These are phyloP conservation scores for Cryptoleucopteryx plumbea DNA, from an alignment of 2,113 vertebrate genomes.

Conservation along the genomic window DNA sequence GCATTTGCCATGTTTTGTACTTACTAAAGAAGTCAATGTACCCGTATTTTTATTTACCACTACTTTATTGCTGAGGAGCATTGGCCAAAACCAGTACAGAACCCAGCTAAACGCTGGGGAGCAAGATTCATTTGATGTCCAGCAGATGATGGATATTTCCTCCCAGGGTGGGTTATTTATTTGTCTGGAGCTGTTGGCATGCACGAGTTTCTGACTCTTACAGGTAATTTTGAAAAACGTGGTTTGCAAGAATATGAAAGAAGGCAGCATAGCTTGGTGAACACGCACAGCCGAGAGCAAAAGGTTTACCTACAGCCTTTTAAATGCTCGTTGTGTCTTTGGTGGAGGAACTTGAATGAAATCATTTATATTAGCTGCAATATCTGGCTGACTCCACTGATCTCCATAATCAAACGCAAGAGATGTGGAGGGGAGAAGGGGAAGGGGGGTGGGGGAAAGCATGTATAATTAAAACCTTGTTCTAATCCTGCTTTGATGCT, in stretches of 20 bases:
- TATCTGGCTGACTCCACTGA: slow-evolving; percentile 49
- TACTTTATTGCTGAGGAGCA: neutral
- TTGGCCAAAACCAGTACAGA: neutral
- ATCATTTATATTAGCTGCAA: slow-evolving; percentile 39
- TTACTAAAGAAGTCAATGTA: neutral
- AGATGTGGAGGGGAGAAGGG: neutral
- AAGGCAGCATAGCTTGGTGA: neutral
- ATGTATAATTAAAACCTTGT: slow-evolving; percentile 47
- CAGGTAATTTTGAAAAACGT: neutral
- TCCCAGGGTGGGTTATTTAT: slow-evolving; percentile 31
- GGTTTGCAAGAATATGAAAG: neutral
- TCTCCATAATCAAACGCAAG: slow-evolving; percentile 40
- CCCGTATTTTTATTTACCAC: neutral
- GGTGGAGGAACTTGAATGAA: slow-evolving; percentile 36
- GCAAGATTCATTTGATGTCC: neutral
- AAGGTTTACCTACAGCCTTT: neutral
- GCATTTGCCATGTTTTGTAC: neutral
- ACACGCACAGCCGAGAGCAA: neutral
- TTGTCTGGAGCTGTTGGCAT: neutral
- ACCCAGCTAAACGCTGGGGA: neutral
- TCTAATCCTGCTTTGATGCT: slow-evolving; percentile 62
- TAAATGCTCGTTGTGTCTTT: slow-evolving; percentile 15
- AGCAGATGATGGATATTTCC: slow-evolving; percentile 24
- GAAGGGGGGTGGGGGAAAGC: neutral
- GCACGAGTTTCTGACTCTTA: neutral